Base-by-base conservation (phyloP, 2,888 invertebrate species). In the Eupithecia subumbrata region DNA sequence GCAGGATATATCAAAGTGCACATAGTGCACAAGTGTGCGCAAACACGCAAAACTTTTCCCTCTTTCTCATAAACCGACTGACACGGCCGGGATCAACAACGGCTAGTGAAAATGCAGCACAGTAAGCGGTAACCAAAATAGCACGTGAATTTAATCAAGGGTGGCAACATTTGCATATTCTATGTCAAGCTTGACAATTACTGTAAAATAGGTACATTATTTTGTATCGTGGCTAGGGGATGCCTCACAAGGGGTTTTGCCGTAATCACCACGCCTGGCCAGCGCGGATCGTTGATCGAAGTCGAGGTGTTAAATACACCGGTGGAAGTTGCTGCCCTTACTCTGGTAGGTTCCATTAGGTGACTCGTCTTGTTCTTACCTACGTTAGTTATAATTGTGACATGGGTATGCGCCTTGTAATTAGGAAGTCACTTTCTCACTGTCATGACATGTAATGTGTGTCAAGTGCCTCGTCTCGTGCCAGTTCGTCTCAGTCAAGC, bases 401-500 rank as follows among this genome's bases (percentile, higher is more conserved):
- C 25, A 25, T 56, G 56, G 22, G 14, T 25, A 60, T 60, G 25
- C 60, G 25, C 5, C 12, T 25, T 60, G 22, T 25, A 11, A 60
- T 60, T 14, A 60, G 60, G 22, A 60, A 25, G 60, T 60, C 12
- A 25, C 60, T 60, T 25, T 12, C 60, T 12, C 60, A 60, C 60
- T 12, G 12, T 14, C 60, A 25, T 60, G 52, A 56, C 22, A 56
- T n/a, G 52, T 56, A 22, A 22, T 22, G 60, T 60, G 12, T 25
- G 60, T 60, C 60, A 14, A 60, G 60, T 56, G 56, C 43, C 67
- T 25, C 67, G 40, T 22, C 67, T 37, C 63, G 63, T 5, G 30
- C 14, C 63, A 64, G 30, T 81, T 82, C 80, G 83, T 83, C 72
- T 75, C 82, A 3, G 79, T 76, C 76, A 12, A 22, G 70, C 74